A percentile compares a stretch with the other conserved stretches of the same genome.
phyloP scores from a whole-genome alignment of 2,113 vertebrate genomes.

The Campylomormyrus tamandua region DNA sequence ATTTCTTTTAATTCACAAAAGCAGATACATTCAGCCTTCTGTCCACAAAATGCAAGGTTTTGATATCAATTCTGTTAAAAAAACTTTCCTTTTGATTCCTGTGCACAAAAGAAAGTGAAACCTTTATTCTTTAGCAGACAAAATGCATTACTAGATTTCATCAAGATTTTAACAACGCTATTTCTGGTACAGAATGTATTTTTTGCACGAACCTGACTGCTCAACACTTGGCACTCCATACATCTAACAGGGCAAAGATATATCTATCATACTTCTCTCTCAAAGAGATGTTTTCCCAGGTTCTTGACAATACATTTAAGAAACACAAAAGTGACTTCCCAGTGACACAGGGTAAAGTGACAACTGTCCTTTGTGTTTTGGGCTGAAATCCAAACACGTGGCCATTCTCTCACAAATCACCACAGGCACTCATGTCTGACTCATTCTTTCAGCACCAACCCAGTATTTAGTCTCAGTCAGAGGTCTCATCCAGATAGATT shows the following conservation, averaged over 20 bases:
- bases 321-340: not conserved
- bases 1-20: not conserved
- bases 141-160: not conserved
- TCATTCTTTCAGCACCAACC: not conserved
- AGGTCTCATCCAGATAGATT: not conserved
- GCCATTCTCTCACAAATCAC: not conserved
- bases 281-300: not conserved
- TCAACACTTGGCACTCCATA: not conserved
- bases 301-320: not conserved
- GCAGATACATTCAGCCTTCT: not conserved
- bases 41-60: not conserved
- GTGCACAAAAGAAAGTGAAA: not conserved
- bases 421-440: not conserved
- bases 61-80: not conserved
- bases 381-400: not conserved
- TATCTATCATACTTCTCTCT: not conserved
- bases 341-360: not conserved
- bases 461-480: not conserved
- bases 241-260: not conserved
- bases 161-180: not conserved
- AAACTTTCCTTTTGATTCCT: not conserved
- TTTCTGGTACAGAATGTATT: not conserved
- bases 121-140: not conserved
- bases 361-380: not conserved
- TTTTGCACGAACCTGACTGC: not conserved